phyloP scores from a whole-genome alignment of 2,888 invertebrate genomes.

The Notocelia uddmanniana region DNA sequence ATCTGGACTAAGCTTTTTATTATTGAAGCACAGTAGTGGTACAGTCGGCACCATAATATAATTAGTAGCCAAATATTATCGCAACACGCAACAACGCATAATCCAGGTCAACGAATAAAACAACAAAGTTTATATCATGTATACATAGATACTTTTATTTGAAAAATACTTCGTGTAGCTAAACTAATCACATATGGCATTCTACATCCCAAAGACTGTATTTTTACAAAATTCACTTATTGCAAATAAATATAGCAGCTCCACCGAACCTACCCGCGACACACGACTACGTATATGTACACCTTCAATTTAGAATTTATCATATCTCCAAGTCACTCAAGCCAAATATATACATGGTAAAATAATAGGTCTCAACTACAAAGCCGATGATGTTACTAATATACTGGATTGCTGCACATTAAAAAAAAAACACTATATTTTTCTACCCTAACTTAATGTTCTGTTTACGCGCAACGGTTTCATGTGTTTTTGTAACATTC shows the following conservation, averaged over 20 bases:
- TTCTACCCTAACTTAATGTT: too few relatives aligned
- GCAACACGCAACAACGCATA: too few relatives aligned
- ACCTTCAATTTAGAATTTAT: constrained; percentile 53
- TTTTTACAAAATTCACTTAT: constrained; percentile 60
- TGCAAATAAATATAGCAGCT: constrained; percentile 62
- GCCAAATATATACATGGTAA: constrained; percentile 44
- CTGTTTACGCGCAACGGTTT: too few relatives aligned
- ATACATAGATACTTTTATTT: constrained; percentile 77
- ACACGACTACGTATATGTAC: constrained; percentile 54
- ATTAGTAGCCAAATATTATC: too few relatives aligned
- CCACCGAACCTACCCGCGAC: constrained; percentile 50
- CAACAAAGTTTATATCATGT: constrained; percentile 57
- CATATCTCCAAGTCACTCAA: constrained; percentile 50
- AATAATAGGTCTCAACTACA: constrained; percentile 26
- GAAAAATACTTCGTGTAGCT: constrained; percentile 74
- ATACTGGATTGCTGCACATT: constrained; percentile 10
- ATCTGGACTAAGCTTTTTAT: too few relatives aligned
- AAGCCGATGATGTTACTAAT: neutral
- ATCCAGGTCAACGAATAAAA: constrained; percentile 55
- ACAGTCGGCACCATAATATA: too few relatives aligned
- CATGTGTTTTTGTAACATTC: too few relatives aligned
- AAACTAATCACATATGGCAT: constrained; percentile 76
- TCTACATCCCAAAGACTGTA: constrained; percentile 65
- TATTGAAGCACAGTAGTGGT: too few relatives aligned
- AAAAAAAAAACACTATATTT: too few relatives aligned